A percentile compares a stretch with the other conserved stretches of the same genome.
Conservation (phyloP, 2,888 invertebrate genomes). For the Drosophila barbarae region DNA sequence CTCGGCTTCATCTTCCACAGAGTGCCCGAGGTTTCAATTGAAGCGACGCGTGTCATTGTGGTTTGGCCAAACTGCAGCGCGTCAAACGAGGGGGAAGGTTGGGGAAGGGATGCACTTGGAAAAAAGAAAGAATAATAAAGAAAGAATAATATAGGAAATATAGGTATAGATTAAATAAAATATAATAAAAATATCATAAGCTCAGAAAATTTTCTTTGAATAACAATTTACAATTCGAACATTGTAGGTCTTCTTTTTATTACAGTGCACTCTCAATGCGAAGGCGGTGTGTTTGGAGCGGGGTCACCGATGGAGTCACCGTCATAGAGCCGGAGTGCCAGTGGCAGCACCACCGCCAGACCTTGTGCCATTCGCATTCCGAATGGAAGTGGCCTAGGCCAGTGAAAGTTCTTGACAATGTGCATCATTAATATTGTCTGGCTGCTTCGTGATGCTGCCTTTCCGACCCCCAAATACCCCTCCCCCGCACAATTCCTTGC, state of each 20-base stretch:
- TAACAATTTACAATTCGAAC: background rate
- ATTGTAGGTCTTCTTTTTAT: too few relatives aligned
- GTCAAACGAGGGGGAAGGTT: constrained; percentile 27
- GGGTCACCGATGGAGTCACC: constrained; percentile 20
- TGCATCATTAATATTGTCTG: constrained; percentile 72
- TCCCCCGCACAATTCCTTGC: background rate
- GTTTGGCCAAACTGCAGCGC: constrained; percentile 55
- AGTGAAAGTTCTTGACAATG: constrained; percentile 73
- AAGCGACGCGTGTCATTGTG: constrained; percentile 71
- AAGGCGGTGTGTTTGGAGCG: background rate
- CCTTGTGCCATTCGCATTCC: constrained; percentile 56
- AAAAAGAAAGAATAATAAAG: too few relatives aligned
- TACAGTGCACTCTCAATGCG: constrained; percentile 8
- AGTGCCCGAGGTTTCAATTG: constrained; percentile 42
- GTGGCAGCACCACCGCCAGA: constrained; percentile 33
- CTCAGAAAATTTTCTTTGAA: background rate
- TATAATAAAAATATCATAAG: too few relatives aligned
- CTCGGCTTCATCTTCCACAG: constrained; percentile 3
- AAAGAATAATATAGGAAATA: too few relatives aligned
- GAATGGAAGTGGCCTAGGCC: constrained; percentile 71
- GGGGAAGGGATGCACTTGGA: background rate
- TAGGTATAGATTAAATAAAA: too few relatives aligned
- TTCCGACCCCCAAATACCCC: constrained; percentile 1
- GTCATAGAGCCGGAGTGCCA: constrained; percentile 18
- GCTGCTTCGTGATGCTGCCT: constrained; percentile 48